A percentile compares a stretch with the other conserved stretches of the same genome.
Conservation (phyloP, 2,113 vertebrate genomes). For the Notothenia coriiceps region DNA sequence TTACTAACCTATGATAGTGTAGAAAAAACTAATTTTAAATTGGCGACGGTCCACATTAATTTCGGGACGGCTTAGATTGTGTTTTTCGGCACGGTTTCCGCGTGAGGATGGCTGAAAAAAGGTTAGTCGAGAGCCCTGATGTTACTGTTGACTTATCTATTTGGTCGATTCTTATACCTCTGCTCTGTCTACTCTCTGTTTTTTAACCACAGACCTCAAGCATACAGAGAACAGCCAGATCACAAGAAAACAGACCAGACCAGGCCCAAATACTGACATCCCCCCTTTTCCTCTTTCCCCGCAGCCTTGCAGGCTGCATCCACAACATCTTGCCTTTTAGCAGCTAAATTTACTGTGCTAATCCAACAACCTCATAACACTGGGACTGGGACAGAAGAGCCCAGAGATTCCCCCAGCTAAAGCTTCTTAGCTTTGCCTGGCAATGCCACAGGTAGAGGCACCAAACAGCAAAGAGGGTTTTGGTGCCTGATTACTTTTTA, state of each 20-base stretch:
- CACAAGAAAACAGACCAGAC: conserved; percentile 43
- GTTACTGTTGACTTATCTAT: not conserved
- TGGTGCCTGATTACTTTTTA: not conserved
- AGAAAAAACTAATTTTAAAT: too few relatives aligned
- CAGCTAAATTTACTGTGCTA: conserved; percentile 53
- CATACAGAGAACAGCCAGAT: conserved; percentile 55
- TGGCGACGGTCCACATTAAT: too few relatives aligned
- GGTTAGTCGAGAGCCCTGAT: not conserved
- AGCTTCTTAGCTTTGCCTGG: conserved; percentile 90
- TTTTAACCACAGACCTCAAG: conserved; percentile 65
- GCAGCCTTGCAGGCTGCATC: conserved; percentile 45
- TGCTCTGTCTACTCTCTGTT: conserved; percentile 11
- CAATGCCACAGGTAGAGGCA: conserved; percentile 97
- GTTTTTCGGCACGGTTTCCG: too few relatives aligned
- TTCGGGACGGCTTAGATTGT: too few relatives aligned
- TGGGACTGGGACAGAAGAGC: conserved; percentile 86
- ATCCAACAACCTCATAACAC: conserved; percentile 82
- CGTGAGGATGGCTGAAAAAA: too few relatives aligned
- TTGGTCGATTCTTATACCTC: conserved; percentile 10
- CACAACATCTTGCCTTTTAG: conserved; percentile 25
- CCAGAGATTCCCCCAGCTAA: conserved; percentile 88
- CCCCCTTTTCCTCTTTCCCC: conserved; percentile 12
- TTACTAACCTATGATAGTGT: too few relatives aligned
- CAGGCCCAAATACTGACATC: conserved; percentile 25
- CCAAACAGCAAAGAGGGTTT: not conserved